Base-by-base conservation (phyloP, 2,113 vertebrate genomes). In the Climacteris rufus region DNA sequence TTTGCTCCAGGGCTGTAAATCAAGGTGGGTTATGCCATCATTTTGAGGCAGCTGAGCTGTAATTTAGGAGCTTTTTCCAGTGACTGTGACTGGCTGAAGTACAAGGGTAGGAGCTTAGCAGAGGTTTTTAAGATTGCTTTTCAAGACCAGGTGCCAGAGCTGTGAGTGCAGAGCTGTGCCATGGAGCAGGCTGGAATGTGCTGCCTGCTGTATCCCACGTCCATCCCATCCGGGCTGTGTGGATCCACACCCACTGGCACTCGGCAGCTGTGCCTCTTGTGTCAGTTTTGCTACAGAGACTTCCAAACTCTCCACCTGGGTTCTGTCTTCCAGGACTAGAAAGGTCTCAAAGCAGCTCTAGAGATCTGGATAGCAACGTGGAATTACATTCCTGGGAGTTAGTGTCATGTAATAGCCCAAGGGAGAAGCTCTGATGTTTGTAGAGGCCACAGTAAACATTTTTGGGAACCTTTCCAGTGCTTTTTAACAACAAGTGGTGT, bases 391-490 rank as follows among this genome's bases (percentile, higher is more conserved):
- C 47, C 83, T 50, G 22, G 10, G 47, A 31, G 19, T 63, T 45
- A 28, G 17, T 63, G 79, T 52, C 47, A 11, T 0, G 0, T 44
- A 31, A 27, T 24, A 9, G 37, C 50, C 8, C 19, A n/a, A 17
- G 1, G 3, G 42, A 70, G 28, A 15, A 45, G 44, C 30, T 77
- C 50, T 47, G 33, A 11, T 37, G 39, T 50, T 64, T 64, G 37
- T 56, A 20, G 68, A 68, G 19, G 24, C 12, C 57, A 20, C 3
- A 23, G 25, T 16, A 75, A 91, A 39, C 2, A 16, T 33, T 89
- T 61, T 44, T 6, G 1, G 30, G 70, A 61, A 9, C 4, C 5
- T 83, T 71, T 30, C 20, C 8, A 31, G 44, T 8, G 20, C 11
- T 85, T 66, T 88, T 70, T 39, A 42, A 40, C 13, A 21, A 54